Evolutionary conservation across 2,797 vertebrate genomes (phyloP).

Genomic region (Phoeniculus purpureus): DNA sequence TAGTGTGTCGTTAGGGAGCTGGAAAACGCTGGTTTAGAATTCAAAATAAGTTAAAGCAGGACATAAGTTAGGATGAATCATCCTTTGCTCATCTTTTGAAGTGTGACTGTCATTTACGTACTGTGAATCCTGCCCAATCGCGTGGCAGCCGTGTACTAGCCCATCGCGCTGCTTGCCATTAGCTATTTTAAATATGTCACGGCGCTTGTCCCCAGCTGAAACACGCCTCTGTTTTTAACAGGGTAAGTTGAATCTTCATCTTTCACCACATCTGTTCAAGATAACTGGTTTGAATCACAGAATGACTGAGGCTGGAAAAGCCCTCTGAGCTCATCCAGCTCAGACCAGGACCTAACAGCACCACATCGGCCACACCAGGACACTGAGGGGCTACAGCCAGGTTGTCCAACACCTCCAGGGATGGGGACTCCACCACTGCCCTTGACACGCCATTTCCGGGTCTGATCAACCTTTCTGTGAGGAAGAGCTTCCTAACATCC

Average conservation of each 20-base stretch:
- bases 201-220: background rate
- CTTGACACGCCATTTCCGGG: too few species aligned
- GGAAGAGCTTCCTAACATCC: too few species aligned
- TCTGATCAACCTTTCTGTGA: too few species aligned
- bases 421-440: too few species aligned
- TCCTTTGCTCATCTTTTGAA: conserved; percentile 40
- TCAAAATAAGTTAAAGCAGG: conserved; percentile 53
- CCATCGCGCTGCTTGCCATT: background rate
- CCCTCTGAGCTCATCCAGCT: too few species aligned
- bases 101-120: conserved; percentile 34
- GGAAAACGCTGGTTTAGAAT: conserved; percentile 14
- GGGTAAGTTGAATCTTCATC: background rate
- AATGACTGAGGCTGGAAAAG: too few species aligned
- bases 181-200: background rate
- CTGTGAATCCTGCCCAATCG: background rate
- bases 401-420: too few species aligned
- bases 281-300: background rate
- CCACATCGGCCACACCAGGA: too few species aligned
- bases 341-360: too few species aligned
- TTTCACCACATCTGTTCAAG: background rate
- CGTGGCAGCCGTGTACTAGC: background rate
- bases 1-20: conserved; percentile 4
- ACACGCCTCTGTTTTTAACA: background rate
- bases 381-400: too few species aligned
- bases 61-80: conserved; percentile 51